Evolutionary conservation across 2,797 vertebrate genomes (phyloP).

Genomic region (Phrynocephalus forsythii): DNA sequence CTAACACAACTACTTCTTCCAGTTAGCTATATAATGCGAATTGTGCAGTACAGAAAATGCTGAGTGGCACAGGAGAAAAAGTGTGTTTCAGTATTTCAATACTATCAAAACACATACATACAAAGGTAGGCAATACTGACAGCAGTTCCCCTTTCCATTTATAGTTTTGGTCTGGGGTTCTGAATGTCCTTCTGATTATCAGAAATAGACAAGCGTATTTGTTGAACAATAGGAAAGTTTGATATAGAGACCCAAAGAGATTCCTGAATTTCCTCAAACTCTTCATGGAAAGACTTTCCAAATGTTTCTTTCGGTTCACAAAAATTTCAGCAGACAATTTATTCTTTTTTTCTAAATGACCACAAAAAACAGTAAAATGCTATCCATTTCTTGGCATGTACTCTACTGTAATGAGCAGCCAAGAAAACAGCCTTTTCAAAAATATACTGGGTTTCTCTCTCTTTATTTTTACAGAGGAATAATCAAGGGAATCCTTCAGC

Average conservation of each 20-base stretch:
- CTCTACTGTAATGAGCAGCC: background rate
- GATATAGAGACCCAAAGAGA: background rate
- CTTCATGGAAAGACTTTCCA: background rate
- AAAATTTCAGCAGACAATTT: background rate
- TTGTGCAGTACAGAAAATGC: background rate
- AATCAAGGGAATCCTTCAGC: conserved; percentile 19
- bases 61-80: background rate
- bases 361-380: conserved; percentile 1
- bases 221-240: conserved; percentile 2
- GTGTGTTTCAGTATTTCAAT: background rate
- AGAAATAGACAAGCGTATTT: conserved; percentile 6
- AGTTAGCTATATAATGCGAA: background rate
- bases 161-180: conserved; percentile 5
- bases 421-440: conserved; percentile 36
- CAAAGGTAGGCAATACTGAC: background rate
- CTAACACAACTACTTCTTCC: no score
- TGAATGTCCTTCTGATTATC: background rate
- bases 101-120: background rate
- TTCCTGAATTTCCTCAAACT: conserved; percentile 12
- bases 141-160: background rate
- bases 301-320: background rate
- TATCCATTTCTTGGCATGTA: background rate
- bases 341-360: background rate
- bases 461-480: background rate
- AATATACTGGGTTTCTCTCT: conserved; percentile 19